Evolutionary conservation across 2,888 invertebrate genomes (phyloP).

Genomic region (Eurois occulta): DNA sequence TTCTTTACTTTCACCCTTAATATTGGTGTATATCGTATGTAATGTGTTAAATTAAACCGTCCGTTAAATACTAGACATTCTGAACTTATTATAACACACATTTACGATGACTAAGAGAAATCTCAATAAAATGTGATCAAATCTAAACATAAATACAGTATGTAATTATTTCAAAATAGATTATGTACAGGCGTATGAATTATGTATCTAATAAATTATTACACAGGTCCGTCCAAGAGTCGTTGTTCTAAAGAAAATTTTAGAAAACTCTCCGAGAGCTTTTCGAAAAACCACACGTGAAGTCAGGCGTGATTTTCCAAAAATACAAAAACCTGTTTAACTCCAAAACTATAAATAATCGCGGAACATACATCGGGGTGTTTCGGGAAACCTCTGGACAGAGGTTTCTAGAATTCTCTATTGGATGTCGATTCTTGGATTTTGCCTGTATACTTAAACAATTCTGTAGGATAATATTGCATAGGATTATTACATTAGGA

Average conservation of each 20-base stretch:
- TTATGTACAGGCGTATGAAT: slow-evolving; percentile 45
- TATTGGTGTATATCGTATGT: slow-evolving; percentile 20
- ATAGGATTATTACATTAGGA: slow-evolving; percentile 52
- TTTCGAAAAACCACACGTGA: neutral
- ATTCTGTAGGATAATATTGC: slow-evolving; percentile 39
- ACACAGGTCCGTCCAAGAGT: neutral
- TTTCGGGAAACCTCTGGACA: neutral
- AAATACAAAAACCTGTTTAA: neutral
- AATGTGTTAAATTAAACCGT: slow-evolving; percentile 37
- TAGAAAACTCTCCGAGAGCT: neutral
- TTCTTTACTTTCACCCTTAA: slow-evolving; percentile 40
- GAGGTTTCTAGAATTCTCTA: neutral
- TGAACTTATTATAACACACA: slow-evolving; percentile 52
- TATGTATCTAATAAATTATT: slow-evolving; percentile 38
- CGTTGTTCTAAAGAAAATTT: neutral
- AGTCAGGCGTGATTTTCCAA: neutral
- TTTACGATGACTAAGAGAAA: slow-evolving; percentile 45
- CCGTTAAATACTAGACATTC: slow-evolving; percentile 17
- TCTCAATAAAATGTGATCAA: slow-evolving; percentile 53
- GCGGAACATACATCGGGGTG: neutral
- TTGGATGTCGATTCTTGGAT: neutral
- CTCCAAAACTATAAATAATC: neutral
- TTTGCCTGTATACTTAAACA: slow-evolving; percentile 30
- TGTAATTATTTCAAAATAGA: slow-evolving; percentile 38
- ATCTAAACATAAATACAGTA: slow-evolving; percentile 25